These are phyloP conservation scores for Agonopterix subpropinquella DNA, from an alignment of 2,888 invertebrate genomes.

Conservation along the genomic window DNA sequence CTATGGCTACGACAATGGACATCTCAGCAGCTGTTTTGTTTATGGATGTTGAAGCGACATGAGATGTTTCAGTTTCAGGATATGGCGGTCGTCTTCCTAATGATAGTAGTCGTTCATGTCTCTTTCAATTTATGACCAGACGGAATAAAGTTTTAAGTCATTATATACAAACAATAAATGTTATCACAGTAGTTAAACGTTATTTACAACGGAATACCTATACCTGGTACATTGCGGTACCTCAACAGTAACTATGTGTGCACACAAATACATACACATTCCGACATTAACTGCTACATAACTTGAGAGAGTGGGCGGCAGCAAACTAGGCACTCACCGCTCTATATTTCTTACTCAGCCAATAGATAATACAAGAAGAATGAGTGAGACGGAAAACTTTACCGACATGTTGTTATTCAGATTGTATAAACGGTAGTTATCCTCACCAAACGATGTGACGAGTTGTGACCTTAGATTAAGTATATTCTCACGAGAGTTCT, in stretches of 20 bases:
- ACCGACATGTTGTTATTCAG: constrained; percentile 20
- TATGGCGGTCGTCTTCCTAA: too few species aligned
- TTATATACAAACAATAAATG: not conserved
- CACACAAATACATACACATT: constrained; percentile 22
- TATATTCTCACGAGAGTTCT: too few species aligned
- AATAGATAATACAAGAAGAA: constrained; percentile 15
- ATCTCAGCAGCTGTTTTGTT: too few species aligned
- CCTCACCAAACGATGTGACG: constrained; percentile 26
- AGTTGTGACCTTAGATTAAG: too few species aligned
- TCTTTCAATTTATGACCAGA: too few species aligned
- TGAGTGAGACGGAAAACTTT: constrained; percentile 29
- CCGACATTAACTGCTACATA: constrained; percentile 32
- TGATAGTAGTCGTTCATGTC: too few species aligned
- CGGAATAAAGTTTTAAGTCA: not conserved
- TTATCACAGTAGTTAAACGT: not conserved
- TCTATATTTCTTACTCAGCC: constrained; percentile 36
- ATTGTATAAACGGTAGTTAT: constrained; percentile 24
- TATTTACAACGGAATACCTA: not conserved
- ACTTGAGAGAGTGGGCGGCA: constrained; percentile 46
- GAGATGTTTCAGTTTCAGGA: too few species aligned
- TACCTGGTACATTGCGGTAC: constrained; percentile 7
- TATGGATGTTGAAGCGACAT: too few species aligned
- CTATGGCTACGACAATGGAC: too few species aligned
- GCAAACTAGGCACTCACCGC: constrained; percentile 30
- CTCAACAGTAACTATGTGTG: constrained; percentile 3